phyloP scores from a whole-genome alignment of 2,888 invertebrate genomes.

The Nysson spinosus region DNA sequence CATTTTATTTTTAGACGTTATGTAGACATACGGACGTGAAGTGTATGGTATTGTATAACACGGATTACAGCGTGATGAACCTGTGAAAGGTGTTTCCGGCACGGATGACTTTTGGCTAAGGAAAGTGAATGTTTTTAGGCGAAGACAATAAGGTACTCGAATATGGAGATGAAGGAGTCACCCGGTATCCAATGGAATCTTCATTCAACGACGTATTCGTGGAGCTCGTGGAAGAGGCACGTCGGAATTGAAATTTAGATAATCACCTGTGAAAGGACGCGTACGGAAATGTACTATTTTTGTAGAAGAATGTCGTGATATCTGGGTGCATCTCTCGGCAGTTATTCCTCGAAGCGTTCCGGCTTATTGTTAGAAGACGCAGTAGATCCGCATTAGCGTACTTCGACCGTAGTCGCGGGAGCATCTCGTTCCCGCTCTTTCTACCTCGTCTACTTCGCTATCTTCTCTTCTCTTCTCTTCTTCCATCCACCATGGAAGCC shows the following conservation, averaged over 20 bases:
- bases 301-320: no score
- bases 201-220: conserved; percentile 10
- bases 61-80: no score
- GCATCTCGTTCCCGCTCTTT: conserved; percentile 32
- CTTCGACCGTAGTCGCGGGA: conserved; percentile 53
- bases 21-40: no score
- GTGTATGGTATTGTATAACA: no score
- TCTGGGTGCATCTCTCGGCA: conserved; percentile 33
- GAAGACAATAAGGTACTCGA: neutral
- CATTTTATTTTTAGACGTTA: no score
- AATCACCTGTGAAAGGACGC: neutral
- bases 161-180: neutral
- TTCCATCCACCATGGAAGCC: conserved; percentile 28
- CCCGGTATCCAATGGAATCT: conserved; percentile 3
- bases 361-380: conserved; percentile 61
- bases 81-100: neutral
- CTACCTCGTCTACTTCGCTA: conserved; percentile 8
- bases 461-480: conserved; percentile 22
- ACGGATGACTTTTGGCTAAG: neutral
- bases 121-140: neutral
- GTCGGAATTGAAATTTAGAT: conserved; percentile 1
- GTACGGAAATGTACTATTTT: no score
- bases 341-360: conserved; percentile 58
- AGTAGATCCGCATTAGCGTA: conserved; percentile 64
- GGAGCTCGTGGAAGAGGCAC: neutral